Evolutionary conservation across 2,797 vertebrate species (phyloP).

Genomic region (Spinus olivaceus): DNA sequence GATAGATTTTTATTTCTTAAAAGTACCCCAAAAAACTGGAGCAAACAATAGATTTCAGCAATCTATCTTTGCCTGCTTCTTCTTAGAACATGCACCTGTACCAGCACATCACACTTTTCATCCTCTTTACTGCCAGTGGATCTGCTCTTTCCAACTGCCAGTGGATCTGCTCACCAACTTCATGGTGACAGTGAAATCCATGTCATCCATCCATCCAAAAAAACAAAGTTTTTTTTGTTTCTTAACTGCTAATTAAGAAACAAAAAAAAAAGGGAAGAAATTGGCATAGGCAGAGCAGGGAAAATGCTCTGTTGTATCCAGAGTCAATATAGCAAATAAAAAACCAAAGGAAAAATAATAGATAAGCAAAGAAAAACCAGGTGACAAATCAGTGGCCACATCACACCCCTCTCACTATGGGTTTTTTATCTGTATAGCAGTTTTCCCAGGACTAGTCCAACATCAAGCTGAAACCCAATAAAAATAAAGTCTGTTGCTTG

Average conservation of each 20-base stretch:
- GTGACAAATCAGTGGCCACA: neutral
- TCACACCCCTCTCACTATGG: neutral
- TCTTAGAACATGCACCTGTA: slow-evolving; percentile 61
- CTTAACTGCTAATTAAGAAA: slow-evolving; percentile 67
- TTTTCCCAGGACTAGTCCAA: neutral
- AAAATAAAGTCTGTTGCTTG: neutral
- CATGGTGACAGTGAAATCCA: slow-evolving; percentile 82
- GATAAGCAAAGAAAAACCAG: neutral
- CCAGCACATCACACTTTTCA: slow-evolving; percentile 72
- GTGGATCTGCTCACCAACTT: slow-evolving; percentile 69
- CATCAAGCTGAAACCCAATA: neutral
- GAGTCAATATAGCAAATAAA: neutral
- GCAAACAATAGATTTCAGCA: neutral
- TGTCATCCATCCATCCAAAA: too few relatives aligned
- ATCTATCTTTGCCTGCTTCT: neutral
- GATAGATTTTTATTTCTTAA: neutral
- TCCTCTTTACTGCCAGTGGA: slow-evolving; percentile 71
- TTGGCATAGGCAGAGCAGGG: neutral
- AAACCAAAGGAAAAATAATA: neutral
- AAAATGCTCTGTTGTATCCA: neutral
- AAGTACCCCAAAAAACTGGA: neutral
- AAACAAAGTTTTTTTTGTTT: too few relatives aligned
- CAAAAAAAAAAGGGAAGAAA: accelerated
- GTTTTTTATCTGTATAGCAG: neutral
- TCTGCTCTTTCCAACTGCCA: slow-evolving; percentile 65